Percentiles rank a stretch among this genome's conserved stretches.
phyloP scores from a whole-genome alignment of 2,113 vertebrate species.

The Mesembrinibis cayennensis region DNA sequence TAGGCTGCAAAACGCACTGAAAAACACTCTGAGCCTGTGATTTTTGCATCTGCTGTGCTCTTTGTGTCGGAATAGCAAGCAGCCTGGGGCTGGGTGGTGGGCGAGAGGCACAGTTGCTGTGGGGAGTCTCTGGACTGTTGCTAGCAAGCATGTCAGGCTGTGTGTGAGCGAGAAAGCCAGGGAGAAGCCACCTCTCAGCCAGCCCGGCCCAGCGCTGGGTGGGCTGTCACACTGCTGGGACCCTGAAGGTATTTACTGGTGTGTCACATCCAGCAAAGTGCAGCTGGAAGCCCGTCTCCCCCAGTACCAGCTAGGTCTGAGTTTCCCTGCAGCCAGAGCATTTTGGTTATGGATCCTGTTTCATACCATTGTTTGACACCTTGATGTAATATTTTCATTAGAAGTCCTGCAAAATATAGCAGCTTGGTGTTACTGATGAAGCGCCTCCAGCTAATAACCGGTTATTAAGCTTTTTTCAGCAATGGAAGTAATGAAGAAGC shows the following conservation, averaged over 20 bases:
- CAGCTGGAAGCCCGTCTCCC: not conserved
- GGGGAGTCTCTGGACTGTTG: accelerated
- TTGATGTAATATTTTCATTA: not conserved
- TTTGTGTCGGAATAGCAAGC: not conserved
- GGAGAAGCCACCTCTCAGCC: not conserved
- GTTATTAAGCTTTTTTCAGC: not conserved
- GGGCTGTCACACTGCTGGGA: not conserved
- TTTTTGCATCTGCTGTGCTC: not conserved
- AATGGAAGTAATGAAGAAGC: not conserved
- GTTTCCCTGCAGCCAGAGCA: not conserved
- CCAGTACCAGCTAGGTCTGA: not conserved
- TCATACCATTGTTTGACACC: not conserved
- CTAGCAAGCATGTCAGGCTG: not conserved
- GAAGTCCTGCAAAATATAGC: not conserved
- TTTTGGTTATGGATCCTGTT: not conserved
- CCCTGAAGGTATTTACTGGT: not conserved
- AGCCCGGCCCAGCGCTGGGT: not conserved
- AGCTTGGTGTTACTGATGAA: not conserved
- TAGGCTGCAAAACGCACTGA: accelerated
- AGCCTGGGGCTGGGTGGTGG: accelerated
- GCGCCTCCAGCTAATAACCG: not conserved
- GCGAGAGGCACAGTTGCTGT: not conserved
- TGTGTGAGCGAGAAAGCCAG: not conserved
- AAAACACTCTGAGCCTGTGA: not conserved
- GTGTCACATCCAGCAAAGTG: not conserved